Evolutionary conservation across 1,140 invertebrate genomes (phyloP).

Genomic region (Plutomurus gul): DNA sequence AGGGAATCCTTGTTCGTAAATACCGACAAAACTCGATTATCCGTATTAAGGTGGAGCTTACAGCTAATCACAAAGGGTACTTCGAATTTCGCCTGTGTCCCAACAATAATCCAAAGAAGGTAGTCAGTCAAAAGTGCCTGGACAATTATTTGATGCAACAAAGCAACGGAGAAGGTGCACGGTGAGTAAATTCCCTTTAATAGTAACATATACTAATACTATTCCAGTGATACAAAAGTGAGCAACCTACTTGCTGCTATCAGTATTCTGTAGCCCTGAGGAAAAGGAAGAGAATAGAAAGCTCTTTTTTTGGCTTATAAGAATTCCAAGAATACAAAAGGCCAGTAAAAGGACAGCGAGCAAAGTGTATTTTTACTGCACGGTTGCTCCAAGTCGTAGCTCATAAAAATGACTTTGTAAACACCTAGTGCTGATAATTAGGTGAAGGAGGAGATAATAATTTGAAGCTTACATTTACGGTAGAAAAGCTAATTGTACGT

Average conservation of each 20-base stretch:
- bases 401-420: too few relatives aligned
- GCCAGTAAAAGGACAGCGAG: too few relatives aligned
- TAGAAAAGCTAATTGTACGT: too few relatives aligned
- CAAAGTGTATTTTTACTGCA: too few relatives aligned
- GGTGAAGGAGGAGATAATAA: too few relatives aligned
- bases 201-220: neutral
- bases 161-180: conserved; percentile 58
- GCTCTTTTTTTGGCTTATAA: too few relatives aligned
- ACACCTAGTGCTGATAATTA: too few relatives aligned
- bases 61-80: conserved; percentile 71
- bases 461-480: too few relatives aligned
- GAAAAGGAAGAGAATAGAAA: too few relatives aligned
- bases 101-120: conserved; percentile 59
- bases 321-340: too few relatives aligned
- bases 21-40: conserved; percentile 71
- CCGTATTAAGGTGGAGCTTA: conserved; percentile 74
- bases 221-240: neutral
- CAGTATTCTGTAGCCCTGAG: neutral
- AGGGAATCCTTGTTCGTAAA: conserved; percentile 74
- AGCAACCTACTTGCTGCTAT: neutral
- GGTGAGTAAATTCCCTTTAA: conserved; percentile 49
- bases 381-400: too few relatives aligned
- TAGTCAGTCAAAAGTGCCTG: conserved; percentile 73
- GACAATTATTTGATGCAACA: conserved; percentile 71
- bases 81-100: conserved; percentile 87